Percentiles rank a stretch among this genome's conserved stretches.
These are phyloP conservation scores for Acleris cristana DNA, from an alignment of 2,888 invertebrate species.

Conservation along the genomic window DNA sequence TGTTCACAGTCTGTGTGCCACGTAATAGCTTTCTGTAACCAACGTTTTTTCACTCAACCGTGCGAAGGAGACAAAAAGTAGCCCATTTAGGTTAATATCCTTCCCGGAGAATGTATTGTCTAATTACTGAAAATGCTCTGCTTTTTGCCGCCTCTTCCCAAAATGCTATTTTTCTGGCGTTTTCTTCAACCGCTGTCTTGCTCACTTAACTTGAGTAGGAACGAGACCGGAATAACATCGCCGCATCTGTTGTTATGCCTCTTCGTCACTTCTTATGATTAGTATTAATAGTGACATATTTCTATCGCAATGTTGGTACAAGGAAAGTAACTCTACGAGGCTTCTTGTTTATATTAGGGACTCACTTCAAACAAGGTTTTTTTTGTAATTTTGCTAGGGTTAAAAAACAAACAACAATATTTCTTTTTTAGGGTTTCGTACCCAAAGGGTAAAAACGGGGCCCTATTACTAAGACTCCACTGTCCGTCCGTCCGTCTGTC, in stretches of 20 bases:
- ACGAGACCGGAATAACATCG: constrained; percentile 3
- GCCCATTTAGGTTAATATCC: constrained; percentile 36
- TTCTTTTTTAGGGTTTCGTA: too few relatives aligned
- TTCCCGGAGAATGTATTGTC: constrained; percentile 38
- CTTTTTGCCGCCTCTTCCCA: constrained; percentile 29
- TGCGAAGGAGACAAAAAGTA: constrained; percentile 35
- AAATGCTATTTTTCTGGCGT: constrained; percentile 14
- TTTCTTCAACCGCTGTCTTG: constrained; percentile 22
- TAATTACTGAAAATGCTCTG: constrained; percentile 37
- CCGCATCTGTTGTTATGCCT: constrained; percentile 3
- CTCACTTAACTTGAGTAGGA: constrained; percentile 10
- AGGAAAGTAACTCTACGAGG: constrained; percentile 25
- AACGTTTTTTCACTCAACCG: constrained; percentile 36
- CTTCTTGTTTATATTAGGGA: constrained; percentile 11
- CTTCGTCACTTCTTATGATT: constrained; percentile 35
- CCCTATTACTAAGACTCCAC: too few relatives aligned
- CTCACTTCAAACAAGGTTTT: too few relatives aligned
- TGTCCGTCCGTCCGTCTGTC: too few relatives aligned
- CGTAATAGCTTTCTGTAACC: constrained; percentile 34
- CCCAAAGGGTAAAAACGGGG: too few relatives aligned
- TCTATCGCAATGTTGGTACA: constrained; percentile 14
- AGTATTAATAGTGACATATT: constrained; percentile 37
- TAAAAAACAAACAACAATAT: too few relatives aligned
- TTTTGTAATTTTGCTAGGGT: too few relatives aligned
- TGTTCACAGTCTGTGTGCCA: constrained; percentile 13